Base-by-base conservation (phyloP, 2,888 invertebrate genomes). In the Steinernema carpocapsae region DNA sequence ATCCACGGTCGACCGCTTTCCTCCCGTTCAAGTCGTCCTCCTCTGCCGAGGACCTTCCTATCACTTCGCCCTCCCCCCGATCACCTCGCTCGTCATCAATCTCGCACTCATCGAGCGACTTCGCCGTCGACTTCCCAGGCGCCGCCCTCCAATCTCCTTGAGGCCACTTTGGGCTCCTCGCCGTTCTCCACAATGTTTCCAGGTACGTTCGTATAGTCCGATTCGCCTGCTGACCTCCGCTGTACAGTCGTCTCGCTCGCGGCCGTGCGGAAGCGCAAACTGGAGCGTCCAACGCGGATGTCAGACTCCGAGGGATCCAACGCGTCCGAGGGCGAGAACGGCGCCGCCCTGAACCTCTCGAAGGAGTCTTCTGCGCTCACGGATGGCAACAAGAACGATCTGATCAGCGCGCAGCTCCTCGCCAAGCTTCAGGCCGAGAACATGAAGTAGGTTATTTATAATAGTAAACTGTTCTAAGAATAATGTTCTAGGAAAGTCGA, bases 1-100 rank as follows among this genome's bases (percentile, higher is more conserved):
- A 78, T 71, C 52, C 79, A 0, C 59, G 79, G 32, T 45, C 78
- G 46, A 56, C 75, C 0, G 14, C 73, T 17, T 72, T 78, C 51
- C 72, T 14, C 26, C 64, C 64, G 32, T 64, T 64, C 64, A 64
- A 64, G 64, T 12, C 24, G 22, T 22, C 32, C 19, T 59, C 37
- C 10, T 37, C 24, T 7, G 70, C 43, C 14, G 64, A 64, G 17
- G 64, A 32, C 24, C 64, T 29, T 6, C 19, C 64, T 29, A 64
- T 64, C 64, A 26, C 26, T 26, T 64, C 64, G 29, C 64, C 32
- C 64, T 56, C 56, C 22, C 48, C 6, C 17, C 14, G 6, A 4
- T 64, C 64, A 64, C 32, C 64, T 56, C 48, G 48, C 17, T 48
- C 48, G n/a, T 64, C 64, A 64, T 64, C 64, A 17, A 64, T 64